Base-by-base conservation (phyloP, 2,888 invertebrate genomes). In the Drosophila robusta region DNA sequence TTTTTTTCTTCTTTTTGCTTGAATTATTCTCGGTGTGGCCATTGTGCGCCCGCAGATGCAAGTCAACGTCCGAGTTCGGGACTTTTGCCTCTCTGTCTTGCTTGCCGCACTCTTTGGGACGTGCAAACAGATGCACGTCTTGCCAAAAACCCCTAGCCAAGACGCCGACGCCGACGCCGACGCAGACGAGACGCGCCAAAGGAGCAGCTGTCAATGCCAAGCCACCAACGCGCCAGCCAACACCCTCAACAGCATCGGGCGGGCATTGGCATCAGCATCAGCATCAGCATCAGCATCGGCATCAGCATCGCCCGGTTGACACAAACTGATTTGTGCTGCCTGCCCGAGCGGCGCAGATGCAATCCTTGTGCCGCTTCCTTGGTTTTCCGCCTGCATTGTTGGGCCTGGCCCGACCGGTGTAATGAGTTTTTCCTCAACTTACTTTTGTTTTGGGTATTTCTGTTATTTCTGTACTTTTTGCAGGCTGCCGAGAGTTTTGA, bases 11-110 rank as follows among this genome's bases (percentile, higher is more conserved):
- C 4, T 12, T 34, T 76, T 73, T 80, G 71, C 70, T 67, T 68
- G 70, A 66, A 82, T 72, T 75, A 62, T 75, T 60, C 68, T 71
- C 50, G 36, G 57, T 61, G 55, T 61, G 64, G 52, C 70, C 76
- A 84, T 87, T 87, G 87, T 85, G 68, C 62, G 78, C 75, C 74
- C 80, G 90, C 90, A 90, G 90, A 90, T 90, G 90, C 89, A 84
- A 87, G 90, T 90, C 90, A 90, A 90, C 87, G 90, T 89, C 90
- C 90, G 90, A 89, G 69, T 36, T 24, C 54, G 38, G 16, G n/a
- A 12, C n/a, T 41, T 32, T 39, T 11, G n/a, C 12, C 42, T 18
- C 44, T 32, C 26, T 16, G 36, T 36, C 22, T 26, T 34, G n/a
- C 34, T 3, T 22, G 2, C n/a, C 12, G 24, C 12, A 9, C 9